Base-by-base conservation (phyloP, 2,888 invertebrate species). In the Sphecodes monilicornis region DNA sequence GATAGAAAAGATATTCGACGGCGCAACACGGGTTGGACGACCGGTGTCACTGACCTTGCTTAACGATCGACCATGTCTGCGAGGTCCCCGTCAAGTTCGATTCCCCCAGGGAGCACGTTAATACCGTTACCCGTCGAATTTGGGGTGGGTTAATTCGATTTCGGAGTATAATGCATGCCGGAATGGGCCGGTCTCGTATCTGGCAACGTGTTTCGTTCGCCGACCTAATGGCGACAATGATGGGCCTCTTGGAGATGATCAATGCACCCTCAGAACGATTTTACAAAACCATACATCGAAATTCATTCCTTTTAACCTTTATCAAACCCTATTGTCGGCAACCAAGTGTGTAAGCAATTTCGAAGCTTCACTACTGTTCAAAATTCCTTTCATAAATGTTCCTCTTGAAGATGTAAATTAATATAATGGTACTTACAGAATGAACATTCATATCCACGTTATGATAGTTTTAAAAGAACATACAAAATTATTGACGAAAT, bases 11-110 rank as follows among this genome's bases (percentile, higher is more conserved):
- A 87, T 80, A 87, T 89, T 86, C 78, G 84, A 83, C 64, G 82
- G 75, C 81, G 78, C 80, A 86, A 81, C 50, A 88, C 90, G 90
- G 91, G 90, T n/a, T 91, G 88, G 90, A 90, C 86, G 91, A 86
- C 90, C 91, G 91, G 87, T 92, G 92, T 91, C 92, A 91, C 91
- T 92, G 91, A 92, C 92, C 92, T 91, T 89, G 90, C 85, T 54
- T 90, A 92, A 92, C 90, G 92, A 91, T 91, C 88, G 91, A 73
- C 79, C 69, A 80, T 86, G 87, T 91, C 90, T 86, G 74, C 66
- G 32, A 72, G 72, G 50, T 1, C 70, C 70, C 75, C 54, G 76
- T 29, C 80, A 66, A 66, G 60, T 81, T 80, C 86, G 86, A 86
- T 81, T 71, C 71, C 70, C 76, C n/a, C 68, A 4, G 71, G 86